Percentiles rank a stretch among this genome's conserved stretches.
Conservation (phyloP, 1,140 invertebrate genomes). For the Caerostris extrusa region DNA sequence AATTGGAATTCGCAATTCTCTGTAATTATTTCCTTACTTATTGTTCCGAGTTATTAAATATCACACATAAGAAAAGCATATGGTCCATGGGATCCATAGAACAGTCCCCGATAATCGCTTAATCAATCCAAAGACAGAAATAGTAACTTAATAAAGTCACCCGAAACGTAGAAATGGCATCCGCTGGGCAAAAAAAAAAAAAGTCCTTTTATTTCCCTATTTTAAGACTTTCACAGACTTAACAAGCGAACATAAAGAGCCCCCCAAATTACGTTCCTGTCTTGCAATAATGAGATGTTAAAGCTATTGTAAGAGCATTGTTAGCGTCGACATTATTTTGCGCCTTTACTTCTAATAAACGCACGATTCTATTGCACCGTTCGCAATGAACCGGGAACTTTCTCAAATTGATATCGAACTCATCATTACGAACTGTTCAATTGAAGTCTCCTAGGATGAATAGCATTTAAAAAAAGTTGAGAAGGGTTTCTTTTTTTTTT, state of each 20-base stretch:
- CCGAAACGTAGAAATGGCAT: constrained; percentile 56
- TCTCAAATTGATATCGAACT: constrained; percentile 53
- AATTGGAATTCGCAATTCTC: too few relatives aligned
- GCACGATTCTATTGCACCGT: not conserved
- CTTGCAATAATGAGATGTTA: constrained; percentile 74
- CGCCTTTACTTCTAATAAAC: constrained; percentile 65
- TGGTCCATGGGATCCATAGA: too few relatives aligned
- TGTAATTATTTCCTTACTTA: too few relatives aligned
- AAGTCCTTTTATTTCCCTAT: constrained; percentile 45
- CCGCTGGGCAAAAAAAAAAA: not conserved
- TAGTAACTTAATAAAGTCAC: not conserved
- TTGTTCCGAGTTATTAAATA: too few relatives aligned
- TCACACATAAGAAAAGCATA: too few relatives aligned
- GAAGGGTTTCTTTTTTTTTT: too few relatives aligned
- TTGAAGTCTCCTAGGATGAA: not conserved
- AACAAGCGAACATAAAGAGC: constrained; percentile 71
- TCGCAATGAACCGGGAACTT: not conserved
- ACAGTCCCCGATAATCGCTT: not conserved
- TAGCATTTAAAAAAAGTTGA: too few relatives aligned
- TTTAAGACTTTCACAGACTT: constrained; percentile 61
- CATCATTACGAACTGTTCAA: not conserved
- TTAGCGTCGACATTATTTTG: constrained; percentile 71
- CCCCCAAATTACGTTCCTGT: constrained; percentile 69
- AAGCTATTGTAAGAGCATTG: constrained; percentile 71
- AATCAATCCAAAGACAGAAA: not conserved